A percentile compares a stretch with the other conserved stretches of the same genome.
These are phyloP conservation scores for Xerus rutilus DNA, from an alignment of 2,797 vertebrate species.

Conservation along the genomic window DNA sequence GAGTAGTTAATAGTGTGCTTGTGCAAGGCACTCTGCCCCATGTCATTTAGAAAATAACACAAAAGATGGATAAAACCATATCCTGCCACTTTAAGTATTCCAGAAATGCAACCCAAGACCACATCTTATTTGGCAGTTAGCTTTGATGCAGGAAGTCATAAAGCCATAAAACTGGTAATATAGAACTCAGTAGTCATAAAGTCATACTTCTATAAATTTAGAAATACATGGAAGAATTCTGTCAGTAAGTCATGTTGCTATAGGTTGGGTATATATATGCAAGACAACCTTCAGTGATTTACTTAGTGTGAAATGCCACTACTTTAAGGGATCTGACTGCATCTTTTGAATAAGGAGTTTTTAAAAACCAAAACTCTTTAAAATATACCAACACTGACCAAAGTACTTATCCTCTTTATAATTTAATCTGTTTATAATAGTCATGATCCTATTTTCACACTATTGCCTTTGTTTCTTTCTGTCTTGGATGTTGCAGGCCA, in stretches of 20 bases:
- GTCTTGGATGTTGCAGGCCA: not conserved
- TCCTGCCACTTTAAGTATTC: not conserved
- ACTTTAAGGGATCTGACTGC: not conserved
- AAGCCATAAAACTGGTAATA: not conserved
- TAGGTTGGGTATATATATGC: not conserved
- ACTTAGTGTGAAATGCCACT: not conserved
- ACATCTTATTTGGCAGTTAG: not conserved
- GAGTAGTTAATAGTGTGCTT: not conserved
- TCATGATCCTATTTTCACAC: not conserved
- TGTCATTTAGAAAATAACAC: not conserved
- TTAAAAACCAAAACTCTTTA: not conserved
- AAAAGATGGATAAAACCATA: not conserved
- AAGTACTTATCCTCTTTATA: slow-evolving; percentile 12
- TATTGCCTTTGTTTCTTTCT: slow-evolving; percentile 1
- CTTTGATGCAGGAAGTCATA: not conserved
- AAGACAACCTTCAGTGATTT: not conserved
- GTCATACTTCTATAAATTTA: not conserved
- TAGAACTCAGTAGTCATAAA: not conserved
- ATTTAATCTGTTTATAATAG: not conserved
- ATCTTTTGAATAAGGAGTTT: not conserved
- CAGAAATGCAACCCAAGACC: not conserved
- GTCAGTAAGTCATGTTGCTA: not conserved
- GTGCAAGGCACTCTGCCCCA: not conserved
- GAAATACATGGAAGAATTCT: not conserved
- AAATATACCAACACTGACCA: not conserved